phyloP scores from a whole-genome alignment of 2,888 invertebrate species.

The Chymomyza procnemis region DNA sequence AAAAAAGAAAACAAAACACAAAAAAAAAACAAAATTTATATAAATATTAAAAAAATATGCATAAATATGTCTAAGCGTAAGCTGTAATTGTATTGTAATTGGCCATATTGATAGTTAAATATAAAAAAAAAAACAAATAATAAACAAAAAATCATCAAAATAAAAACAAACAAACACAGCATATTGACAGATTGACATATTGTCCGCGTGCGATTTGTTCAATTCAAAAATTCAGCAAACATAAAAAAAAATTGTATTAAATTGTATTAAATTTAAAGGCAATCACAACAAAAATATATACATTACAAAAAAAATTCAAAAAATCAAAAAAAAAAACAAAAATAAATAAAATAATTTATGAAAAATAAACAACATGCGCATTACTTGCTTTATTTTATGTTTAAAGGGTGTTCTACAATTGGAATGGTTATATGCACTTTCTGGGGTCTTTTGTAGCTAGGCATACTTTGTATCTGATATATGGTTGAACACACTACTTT shows the following conservation, averaged over 20 bases:
- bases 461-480: too few relatives aligned
- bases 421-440: neutral
- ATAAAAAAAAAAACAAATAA: conserved; percentile 52
- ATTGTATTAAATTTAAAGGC: conserved; percentile 68
- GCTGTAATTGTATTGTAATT: conserved; percentile 73
- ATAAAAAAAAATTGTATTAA: conserved; percentile 31
- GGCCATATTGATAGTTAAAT: conserved; percentile 77
- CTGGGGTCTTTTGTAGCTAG: neutral
- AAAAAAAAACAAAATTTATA: conserved; percentile 18
- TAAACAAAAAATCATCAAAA: too few relatives aligned
- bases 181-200: conserved; percentile 2
- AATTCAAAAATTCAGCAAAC: conserved; percentile 33
- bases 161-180: conserved; percentile 30
- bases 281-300: conserved; percentile 62
- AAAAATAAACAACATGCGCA: conserved; percentile 38
- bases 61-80: conserved; percentile 49
- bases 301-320: conserved; percentile 31
- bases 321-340: conserved; percentile 45
- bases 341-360: conserved; percentile 68
- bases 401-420: neutral
- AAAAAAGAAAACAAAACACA: too few relatives aligned
- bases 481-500: too few relatives aligned
- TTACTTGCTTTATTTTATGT: neutral
- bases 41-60: conserved; percentile 29
- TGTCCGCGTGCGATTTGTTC: neutral